Conservation (phyloP, 2,797 vertebrate genomes). For the Peromyscus nudipes region DNA sequence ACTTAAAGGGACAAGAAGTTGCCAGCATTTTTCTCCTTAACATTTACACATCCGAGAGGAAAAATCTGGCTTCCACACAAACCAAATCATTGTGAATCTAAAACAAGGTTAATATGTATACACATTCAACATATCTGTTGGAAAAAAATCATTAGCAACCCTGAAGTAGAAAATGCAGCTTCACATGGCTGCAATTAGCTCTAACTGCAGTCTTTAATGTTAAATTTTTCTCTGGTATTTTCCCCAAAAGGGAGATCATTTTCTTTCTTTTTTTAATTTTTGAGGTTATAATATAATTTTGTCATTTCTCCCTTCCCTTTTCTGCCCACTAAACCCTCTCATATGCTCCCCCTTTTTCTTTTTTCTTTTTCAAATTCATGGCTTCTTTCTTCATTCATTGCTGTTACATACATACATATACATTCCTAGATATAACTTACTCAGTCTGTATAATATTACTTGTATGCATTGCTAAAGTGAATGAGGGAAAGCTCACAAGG, state of each 20-base stretch:
- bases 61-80: conserved; percentile 49
- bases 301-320: background rate
- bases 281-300: background rate
- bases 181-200: background rate
- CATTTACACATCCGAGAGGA: conserved; percentile 30
- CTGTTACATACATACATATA: background rate
- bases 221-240: conserved; percentile 10
- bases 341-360: too few relatives aligned
- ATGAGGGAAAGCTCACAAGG: background rate
- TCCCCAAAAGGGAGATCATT: background rate
- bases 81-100: conserved; percentile 55
- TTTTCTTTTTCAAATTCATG: background rate
- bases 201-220: background rate
- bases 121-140: conserved; percentile 12
- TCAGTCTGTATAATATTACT: background rate
- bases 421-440: background rate
- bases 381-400: background rate
- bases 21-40: conserved; percentile 48
- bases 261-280: background rate
- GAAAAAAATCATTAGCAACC: background rate
- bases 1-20: conserved; percentile 41
- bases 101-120: conserved; percentile 47
- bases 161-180: conserved; percentile 27
- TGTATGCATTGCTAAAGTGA: background rate
- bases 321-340: background rate